Evolutionary conservation across 2,113 vertebrate genomes (phyloP), one percentile per base, ranked within the genome.

Genomic region (Passer montanus): DNA sequence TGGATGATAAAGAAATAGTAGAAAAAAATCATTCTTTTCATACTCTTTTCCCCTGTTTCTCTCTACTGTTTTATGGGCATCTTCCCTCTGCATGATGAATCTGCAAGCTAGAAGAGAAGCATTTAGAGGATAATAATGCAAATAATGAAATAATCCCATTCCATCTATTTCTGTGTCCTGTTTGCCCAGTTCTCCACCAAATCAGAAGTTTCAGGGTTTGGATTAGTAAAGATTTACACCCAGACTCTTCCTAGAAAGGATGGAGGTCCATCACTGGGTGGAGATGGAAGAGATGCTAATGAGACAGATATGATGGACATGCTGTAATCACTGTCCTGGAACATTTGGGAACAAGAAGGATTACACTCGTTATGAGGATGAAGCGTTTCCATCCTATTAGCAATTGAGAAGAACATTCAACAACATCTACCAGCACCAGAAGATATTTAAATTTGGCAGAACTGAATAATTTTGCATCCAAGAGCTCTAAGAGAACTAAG

Each of bases 361-460:
- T 84, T 87, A 93, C 77, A 55, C 33, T 86, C 13, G 1, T 89
- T 66, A 89, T 0, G 3, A 92, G 86, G 52, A 92, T 49, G 77
- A 96, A 91, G 91, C 12, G 0, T 88, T 93, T 97, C 83, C 88
- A 96, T 77, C 85, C 84, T 90, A 94, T 84, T 94, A 94, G 94
- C 82, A 93, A 88, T 27, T 0, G 13, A 92, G 89, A 87, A 91
- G 84, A 90, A 77, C 35, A 81, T 83, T 85, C 85, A 86, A 66
- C 84, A 94, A 73, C 79, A 92, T 77, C 90, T 67, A 88, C 83
- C 76, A 88, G 89, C 63, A 86, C 46, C 80, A 88, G 46, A 92
- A 95, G 88, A 92, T 68, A 93, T 63, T 94, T 87, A 78, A 91
- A 92, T 78, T 84, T 84, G 95, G 89, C 90, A 95, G 75, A 83